Evolutionary conservation across 1,140 invertebrate genomes (phyloP).

Genomic region (Heliconius himera): DNA sequence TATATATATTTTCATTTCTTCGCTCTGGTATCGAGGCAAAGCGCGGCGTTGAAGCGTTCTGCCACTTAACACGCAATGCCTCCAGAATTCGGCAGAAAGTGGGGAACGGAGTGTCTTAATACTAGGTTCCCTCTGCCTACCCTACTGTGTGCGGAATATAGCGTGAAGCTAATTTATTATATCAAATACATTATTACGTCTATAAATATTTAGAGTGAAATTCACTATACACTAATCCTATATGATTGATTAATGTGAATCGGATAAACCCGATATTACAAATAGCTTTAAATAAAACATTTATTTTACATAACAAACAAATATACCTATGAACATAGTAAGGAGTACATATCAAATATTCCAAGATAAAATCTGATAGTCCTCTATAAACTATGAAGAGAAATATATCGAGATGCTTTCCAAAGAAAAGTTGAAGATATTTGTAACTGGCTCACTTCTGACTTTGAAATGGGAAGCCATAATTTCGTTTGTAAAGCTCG

Average conservation of each 20-base stretch:
- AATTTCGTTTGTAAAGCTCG: slow-evolving; percentile 27
- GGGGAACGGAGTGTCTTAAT: no score
- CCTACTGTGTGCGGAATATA: no score
- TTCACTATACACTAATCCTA: not conserved
- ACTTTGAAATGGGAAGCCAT: slow-evolving; percentile 30
- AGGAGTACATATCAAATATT: slow-evolving; percentile 22
- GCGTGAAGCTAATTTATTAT: no score
- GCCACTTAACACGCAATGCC: no score
- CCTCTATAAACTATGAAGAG: slow-evolving; percentile 29
- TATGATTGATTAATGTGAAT: slow-evolving; percentile 4
- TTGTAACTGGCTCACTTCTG: slow-evolving; percentile 27
- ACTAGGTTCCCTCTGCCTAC: no score
- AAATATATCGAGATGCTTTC: slow-evolving; percentile 21
- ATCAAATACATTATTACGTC: slow-evolving; percentile 1
- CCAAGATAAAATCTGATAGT: slow-evolving; percentile 27
- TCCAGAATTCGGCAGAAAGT: no score
- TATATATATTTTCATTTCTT: no score
- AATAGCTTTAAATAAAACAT: not conserved
- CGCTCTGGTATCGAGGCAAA: no score
- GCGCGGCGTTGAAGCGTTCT: no score
- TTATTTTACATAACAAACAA: not conserved
- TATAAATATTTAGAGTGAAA: not conserved
- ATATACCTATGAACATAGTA: not conserved
- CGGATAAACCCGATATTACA: not conserved
- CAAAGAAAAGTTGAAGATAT: slow-evolving; percentile 31